These are phyloP conservation scores for Aleiodes alternator DNA, from an alignment of 2,888 invertebrate genomes.

Conservation along the genomic window DNA sequence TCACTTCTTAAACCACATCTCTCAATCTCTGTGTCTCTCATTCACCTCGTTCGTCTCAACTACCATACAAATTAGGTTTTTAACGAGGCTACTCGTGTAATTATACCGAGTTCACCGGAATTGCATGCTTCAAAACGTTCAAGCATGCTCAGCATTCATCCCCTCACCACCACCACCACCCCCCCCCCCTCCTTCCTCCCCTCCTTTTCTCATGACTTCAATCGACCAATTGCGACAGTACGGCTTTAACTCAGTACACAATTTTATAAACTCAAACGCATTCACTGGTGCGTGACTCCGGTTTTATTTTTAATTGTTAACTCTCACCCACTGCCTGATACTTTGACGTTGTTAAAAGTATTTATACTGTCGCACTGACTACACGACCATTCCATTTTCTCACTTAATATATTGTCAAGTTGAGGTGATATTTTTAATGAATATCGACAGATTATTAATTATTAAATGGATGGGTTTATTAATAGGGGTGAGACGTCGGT, in stretches of 20 bases:
- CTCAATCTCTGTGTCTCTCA: constrained; percentile 2
- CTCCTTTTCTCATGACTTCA: neutral
- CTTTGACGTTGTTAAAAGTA: neutral
- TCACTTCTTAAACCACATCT: neutral
- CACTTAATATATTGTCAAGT: neutral
- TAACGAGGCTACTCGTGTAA: constrained; percentile 59
- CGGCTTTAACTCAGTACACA: neutral
- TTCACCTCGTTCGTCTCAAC: constrained; percentile 38
- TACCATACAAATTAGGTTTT: constrained; percentile 61
- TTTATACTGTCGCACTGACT: constrained; percentile 4
- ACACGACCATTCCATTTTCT: neutral
- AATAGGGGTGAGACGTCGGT: too few relatives aligned
- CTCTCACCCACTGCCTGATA: neutral
- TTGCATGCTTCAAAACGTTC: constrained; percentile 53
- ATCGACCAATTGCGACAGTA: constrained; percentile 22
- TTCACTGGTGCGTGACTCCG: constrained; percentile 17
- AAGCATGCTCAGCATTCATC: constrained; percentile 49
- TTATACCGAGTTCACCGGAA: constrained; percentile 53
- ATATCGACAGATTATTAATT: too few relatives aligned
- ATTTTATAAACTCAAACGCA: constrained; percentile 29
- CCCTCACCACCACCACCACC: too few relatives aligned
- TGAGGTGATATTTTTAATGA: too few relatives aligned
- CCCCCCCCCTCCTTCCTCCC: too few relatives aligned
- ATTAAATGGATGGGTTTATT: too few relatives aligned
- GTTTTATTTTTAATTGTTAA: constrained; percentile 18